A percentile compares a stretch with the other conserved stretches of the same genome.
phyloP scores from a whole-genome alignment of 2,113 vertebrate species.

The Cranoglanis bouderius region DNA sequence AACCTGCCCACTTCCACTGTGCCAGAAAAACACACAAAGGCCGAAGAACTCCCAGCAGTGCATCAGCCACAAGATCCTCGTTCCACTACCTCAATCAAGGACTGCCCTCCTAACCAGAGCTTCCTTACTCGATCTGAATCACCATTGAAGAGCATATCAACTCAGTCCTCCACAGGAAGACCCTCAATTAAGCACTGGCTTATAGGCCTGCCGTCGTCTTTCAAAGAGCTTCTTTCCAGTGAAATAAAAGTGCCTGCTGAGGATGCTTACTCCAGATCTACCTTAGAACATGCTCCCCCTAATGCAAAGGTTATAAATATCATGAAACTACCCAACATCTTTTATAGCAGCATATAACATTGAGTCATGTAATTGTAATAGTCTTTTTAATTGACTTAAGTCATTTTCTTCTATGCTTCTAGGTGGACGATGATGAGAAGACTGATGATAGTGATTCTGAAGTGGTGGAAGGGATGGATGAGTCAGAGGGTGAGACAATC shows the following conservation, averaged over 20 bases:
- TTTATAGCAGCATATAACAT: neutral
- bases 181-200: neutral
- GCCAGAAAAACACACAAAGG: slow-evolving; percentile 17
- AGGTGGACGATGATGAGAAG: neutral
- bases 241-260: neutral
- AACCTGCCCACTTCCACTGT: slow-evolving; percentile 52
- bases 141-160: neutral
- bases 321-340: neutral
- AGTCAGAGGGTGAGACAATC: slow-evolving; percentile 10
- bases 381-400: neutral
- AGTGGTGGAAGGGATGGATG: neutral
- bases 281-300: neutral
- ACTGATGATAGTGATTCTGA: slow-evolving; percentile 38
- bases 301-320: neutral
- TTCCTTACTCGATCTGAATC: neutral
- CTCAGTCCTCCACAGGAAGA: neutral
- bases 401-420: neutral
- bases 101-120: neutral
- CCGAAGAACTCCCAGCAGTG: neutral
- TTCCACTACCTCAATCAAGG: neutral
- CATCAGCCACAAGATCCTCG: neutral
- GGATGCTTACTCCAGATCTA: neutral
- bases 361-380: neutral
- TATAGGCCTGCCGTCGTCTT: neutral
- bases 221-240: neutral